These are phyloP conservation scores for Gymnothorax reevesii DNA, from an alignment of 2,797 vertebrate species.

Conservation along the genomic window DNA sequence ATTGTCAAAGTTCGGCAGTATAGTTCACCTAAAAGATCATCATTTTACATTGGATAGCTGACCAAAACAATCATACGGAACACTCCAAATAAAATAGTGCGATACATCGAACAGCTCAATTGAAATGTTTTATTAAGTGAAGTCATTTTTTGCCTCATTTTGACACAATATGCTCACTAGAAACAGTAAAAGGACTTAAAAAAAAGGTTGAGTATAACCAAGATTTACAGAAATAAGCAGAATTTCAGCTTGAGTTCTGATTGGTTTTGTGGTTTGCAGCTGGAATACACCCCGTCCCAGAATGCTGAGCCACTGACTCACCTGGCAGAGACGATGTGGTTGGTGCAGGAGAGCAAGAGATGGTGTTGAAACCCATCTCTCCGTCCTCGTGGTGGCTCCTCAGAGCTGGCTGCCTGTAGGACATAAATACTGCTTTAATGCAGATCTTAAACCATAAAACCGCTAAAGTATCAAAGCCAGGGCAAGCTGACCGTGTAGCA, in stretches of 20 bases:
- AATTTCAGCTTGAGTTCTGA: too few relatives aligned
- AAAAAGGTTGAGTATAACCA: not conserved
- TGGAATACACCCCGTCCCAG: not conserved
- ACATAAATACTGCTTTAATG: not conserved
- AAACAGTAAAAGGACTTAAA: conserved; percentile 32
- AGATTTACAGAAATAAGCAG: not conserved
- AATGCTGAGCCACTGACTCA: conserved; percentile 21
- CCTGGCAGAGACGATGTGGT: conserved; percentile 7
- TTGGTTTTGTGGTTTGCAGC: not conserved
- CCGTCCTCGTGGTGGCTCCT: not conserved
- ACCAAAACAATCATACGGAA: too few relatives aligned
- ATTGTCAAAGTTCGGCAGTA: too few relatives aligned
- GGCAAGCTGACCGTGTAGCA: not conserved
- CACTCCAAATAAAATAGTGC: not conserved
- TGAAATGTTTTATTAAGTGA: not conserved
- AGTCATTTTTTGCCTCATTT: not conserved
- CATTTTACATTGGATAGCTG: too few relatives aligned
- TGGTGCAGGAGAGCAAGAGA: not conserved
- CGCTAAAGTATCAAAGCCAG: not conserved
- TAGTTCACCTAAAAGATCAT: too few relatives aligned
- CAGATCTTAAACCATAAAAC: not conserved
- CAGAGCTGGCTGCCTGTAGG: not conserved
- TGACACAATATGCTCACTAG: not conserved
- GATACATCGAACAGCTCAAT: not conserved
- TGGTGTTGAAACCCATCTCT: not conserved